phyloP scores from a whole-genome alignment of 2,113 vertebrate species.

The Acrocephalus arundinaceus region DNA sequence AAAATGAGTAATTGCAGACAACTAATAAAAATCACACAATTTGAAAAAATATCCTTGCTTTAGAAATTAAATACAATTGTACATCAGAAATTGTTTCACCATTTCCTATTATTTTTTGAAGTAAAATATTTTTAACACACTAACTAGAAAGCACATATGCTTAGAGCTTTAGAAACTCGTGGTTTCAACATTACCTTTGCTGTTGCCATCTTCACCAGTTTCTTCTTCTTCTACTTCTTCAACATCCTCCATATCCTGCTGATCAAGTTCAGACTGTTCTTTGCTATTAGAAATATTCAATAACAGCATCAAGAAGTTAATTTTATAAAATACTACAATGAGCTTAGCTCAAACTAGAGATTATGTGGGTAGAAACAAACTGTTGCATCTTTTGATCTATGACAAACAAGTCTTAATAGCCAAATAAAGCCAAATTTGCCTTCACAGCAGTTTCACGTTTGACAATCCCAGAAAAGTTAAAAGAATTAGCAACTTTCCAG shows the following conservation, averaged over 20 bases:
- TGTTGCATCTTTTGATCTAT: neutral
- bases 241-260: constrained; percentile 98
- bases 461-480: neutral
- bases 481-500: neutral
- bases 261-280: constrained; percentile 95
- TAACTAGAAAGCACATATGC: neutral
- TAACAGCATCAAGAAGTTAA: neutral
- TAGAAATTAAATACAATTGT: neutral
- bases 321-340: neutral
- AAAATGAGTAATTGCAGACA: neutral
- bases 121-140: neutral
- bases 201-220: constrained; percentile 91
- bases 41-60: neutral
- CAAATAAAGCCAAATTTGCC: neutral
- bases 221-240: constrained; percentile 97
- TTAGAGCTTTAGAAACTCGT: neutral
- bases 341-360: neutral
- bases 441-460: neutral
- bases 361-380: neutral
- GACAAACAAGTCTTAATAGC: neutral
- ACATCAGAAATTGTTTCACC: neutral
- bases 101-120: neutral
- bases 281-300: constrained; percentile 79
- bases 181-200: constrained; percentile 83
- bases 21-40: neutral